These are phyloP conservation scores for Tetragonula clypearis DNA, from an alignment of 1,140 invertebrate genomes.

Conservation along the genomic window DNA sequence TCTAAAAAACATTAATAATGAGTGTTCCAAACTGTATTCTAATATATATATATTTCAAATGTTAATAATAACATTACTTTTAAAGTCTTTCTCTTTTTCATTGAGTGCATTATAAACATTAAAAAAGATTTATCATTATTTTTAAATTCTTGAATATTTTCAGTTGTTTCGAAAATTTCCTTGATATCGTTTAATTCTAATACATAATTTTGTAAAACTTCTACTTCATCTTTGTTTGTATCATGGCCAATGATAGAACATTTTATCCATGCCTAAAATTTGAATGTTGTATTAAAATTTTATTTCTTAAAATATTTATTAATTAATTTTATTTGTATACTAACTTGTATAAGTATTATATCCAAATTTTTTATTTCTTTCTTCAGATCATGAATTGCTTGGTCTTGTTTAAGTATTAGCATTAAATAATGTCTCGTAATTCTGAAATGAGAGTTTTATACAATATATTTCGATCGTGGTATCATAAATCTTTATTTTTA, in stretches of 20 bases:
- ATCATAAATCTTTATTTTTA: constrained; percentile 21
- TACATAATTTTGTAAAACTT: constrained; percentile 71
- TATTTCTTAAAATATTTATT: not conserved
- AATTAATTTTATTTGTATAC: constrained; percentile 32
- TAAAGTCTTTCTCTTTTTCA: constrained; percentile 66
- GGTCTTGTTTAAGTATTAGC: constrained; percentile 66
- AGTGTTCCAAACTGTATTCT: not conserved
- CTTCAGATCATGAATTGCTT: constrained; percentile 60
- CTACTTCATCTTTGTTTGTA: constrained; percentile 61
- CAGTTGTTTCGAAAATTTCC: constrained; percentile 67
- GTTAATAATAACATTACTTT: constrained; percentile 60
- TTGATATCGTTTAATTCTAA: constrained; percentile 67
- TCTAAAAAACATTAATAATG: constrained; percentile 39
- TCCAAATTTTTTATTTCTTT: constrained; percentile 73
- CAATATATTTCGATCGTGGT: constrained; percentile 33
- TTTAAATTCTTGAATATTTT: constrained; percentile 68
- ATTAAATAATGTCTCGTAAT: constrained; percentile 73
- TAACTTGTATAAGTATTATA: constrained; percentile 72
- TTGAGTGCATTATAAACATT: constrained; percentile 68
- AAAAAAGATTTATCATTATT: constrained; percentile 71
- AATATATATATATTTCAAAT: not conserved
- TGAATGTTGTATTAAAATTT: constrained; percentile 1
- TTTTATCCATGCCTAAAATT: constrained; percentile 77
- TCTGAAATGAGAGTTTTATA: constrained; percentile 62
- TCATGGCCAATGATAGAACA: constrained; percentile 72